Evolutionary conservation across 2,888 invertebrate species (phyloP).

Genomic region (Silvanus unidentatus): DNA sequence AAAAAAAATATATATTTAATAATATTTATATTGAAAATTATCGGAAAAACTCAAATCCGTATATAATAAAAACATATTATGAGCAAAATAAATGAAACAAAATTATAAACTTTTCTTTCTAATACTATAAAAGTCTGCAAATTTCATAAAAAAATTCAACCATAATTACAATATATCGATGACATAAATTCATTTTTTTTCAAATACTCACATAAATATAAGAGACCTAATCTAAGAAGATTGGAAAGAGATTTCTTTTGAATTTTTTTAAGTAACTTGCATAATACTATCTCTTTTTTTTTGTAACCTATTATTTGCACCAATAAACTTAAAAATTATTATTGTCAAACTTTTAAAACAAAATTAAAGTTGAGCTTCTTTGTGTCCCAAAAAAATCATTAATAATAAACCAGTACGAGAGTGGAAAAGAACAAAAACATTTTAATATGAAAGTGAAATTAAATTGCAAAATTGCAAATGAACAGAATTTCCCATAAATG

Average conservation of each 20-base stretch:
- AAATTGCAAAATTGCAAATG: too few species aligned
- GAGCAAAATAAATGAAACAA: conserved; percentile 14
- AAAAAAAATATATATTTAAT: conserved; percentile 6
- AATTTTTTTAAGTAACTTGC: conserved; percentile 2
- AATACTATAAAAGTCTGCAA: conserved; percentile 14
- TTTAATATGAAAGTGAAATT: too few species aligned
- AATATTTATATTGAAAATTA: conserved; percentile 12
- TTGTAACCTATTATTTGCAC: conserved; percentile 23
- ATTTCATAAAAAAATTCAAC: conserved; percentile 3
- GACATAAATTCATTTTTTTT: neutral
- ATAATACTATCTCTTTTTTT: conserved; percentile 19
- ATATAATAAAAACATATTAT: conserved; percentile 13
- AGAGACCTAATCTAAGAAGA: too few species aligned
- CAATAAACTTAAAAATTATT: conserved; percentile 23
- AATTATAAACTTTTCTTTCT: conserved; percentile 9
- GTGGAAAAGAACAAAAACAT: conserved; percentile 11
- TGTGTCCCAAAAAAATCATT: conserved; percentile 8
- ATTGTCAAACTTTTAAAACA: conserved; percentile 13
- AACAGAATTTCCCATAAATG: too few species aligned
- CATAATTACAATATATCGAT: too few species aligned
- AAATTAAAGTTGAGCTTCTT: conserved; percentile 12
- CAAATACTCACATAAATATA: too few species aligned
- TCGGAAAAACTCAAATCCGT: conserved; percentile 17
- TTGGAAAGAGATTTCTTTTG: too few species aligned
- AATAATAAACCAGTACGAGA: conserved; percentile 8